phyloP scores from a whole-genome alignment of 2,888 invertebrate species.

The Exephanes ischioxanthus region DNA sequence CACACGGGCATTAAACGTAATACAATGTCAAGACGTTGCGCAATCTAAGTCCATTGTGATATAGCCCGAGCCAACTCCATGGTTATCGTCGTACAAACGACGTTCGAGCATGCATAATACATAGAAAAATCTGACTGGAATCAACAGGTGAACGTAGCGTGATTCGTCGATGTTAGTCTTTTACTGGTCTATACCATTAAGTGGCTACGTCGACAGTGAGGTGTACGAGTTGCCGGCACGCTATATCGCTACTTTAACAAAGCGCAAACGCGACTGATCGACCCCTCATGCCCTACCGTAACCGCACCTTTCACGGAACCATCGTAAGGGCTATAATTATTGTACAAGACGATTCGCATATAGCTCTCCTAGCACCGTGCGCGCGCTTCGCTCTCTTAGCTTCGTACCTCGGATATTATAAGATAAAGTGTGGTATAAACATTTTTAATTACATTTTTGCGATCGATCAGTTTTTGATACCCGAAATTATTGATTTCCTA shows the following conservation, averaged over 20 bases:
- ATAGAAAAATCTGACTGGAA: slow-evolving; percentile 41
- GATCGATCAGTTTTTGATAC: no score
- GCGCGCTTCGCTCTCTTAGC: no score
- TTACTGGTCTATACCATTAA: slow-evolving; percentile 46
- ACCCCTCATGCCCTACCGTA: slow-evolving; percentile 22
- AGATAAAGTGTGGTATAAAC: no score
- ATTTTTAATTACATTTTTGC: no score
- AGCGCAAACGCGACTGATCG: slow-evolving; percentile 71
- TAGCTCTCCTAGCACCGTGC: slow-evolving; percentile 4
- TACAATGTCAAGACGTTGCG: slow-evolving; percentile 6
- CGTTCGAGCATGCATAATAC: slow-evolving; percentile 30
- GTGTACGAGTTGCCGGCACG: slow-evolving; percentile 25
- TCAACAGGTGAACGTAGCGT: slow-evolving; percentile 81
- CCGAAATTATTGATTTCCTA: no score
- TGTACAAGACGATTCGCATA: slow-evolving; percentile 24
- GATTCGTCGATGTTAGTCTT: slow-evolving; percentile 70
- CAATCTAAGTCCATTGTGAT: background rate
- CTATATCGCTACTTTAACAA: slow-evolving; percentile 56
- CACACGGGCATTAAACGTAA: no score
- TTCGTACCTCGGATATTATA: no score
- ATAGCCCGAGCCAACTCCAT: background rate
- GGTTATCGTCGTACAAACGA: background rate
- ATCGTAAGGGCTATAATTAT: slow-evolving; percentile 10
- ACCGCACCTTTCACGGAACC: slow-evolving; percentile 22
- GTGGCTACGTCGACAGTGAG: slow-evolving; percentile 1